phyloP scores from a whole-genome alignment of 2,113 vertebrate genomes.

The Columba janthina region DNA sequence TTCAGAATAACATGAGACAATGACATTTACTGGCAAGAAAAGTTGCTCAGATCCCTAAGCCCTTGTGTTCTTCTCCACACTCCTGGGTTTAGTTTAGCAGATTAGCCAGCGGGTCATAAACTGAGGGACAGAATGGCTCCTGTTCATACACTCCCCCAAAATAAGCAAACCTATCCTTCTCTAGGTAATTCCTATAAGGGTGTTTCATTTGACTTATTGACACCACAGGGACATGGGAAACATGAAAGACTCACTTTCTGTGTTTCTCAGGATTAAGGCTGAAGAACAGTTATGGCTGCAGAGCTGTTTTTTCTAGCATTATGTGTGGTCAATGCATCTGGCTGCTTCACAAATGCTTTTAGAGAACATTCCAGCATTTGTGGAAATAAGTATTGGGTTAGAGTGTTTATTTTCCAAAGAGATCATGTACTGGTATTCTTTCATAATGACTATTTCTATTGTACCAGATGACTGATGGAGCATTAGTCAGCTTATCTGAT shows the following conservation, averaged over 20 bases:
- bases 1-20: not conserved
- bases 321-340: not conserved
- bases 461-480: not conserved
- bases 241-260: not conserved
- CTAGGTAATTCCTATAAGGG: not conserved
- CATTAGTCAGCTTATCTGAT: constrained; percentile 42
- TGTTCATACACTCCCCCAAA: not conserved
- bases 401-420: constrained; percentile 9
- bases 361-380: not conserved
- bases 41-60: not conserved
- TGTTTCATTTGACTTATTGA: not conserved
- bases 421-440: not conserved
- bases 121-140: not conserved
- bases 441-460: constrained; percentile 7
- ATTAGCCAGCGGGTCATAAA: not conserved
- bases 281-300: not conserved
- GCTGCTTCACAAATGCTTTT: not conserved
- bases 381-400: not conserved
- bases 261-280: not conserved
- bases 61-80: not conserved
- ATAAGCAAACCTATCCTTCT: not conserved
- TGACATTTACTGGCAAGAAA: not conserved
- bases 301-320: not conserved
- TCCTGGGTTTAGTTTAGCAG: not conserved
- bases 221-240: not conserved